These are phyloP conservation scores for Rhagoletis zephyria DNA, from an alignment of 1,140 invertebrate species.

Conservation along the genomic window DNA sequence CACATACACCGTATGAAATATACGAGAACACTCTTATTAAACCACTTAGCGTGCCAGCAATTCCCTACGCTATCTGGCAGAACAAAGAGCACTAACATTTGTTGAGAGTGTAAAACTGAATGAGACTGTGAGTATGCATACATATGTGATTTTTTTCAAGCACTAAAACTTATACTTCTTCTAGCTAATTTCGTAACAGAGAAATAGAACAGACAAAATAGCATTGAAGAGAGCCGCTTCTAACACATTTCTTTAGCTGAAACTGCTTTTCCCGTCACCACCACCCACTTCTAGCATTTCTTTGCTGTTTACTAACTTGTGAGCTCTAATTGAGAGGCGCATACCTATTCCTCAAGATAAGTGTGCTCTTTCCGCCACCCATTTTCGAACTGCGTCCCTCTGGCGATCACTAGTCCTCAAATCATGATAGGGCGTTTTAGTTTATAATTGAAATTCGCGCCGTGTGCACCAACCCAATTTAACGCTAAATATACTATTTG, in stretches of 20 bases:
- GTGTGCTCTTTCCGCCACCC: not conserved
- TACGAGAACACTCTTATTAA: not conserved
- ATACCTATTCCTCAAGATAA: not conserved
- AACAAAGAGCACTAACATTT: not conserved
- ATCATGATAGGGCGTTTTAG: not conserved
- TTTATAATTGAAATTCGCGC: not conserved
- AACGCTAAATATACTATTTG: too few species aligned
- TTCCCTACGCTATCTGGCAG: not conserved
- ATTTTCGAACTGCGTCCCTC: not conserved
- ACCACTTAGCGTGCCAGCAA: not conserved
- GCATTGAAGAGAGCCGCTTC: too few species aligned
- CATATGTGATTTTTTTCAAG: too few species aligned
- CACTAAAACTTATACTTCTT: not conserved
- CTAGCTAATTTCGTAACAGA: not conserved
- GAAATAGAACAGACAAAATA: not conserved
- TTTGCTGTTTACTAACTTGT: not conserved
- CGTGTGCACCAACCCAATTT: not conserved
- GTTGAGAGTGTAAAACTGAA: not conserved
- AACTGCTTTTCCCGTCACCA: too few species aligned
- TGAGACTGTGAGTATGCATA: not conserved
- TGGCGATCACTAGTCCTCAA: conserved; percentile 5
- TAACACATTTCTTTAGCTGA: too few species aligned
- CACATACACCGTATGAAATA: not conserved
- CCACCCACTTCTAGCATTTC: not conserved
- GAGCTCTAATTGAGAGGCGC: not conserved